A percentile compares a stretch with the other conserved stretches of the same genome.
Evolutionary conservation across 2,888 invertebrate genomes (phyloP).

Genomic region (Agyllia agylla): DNA sequence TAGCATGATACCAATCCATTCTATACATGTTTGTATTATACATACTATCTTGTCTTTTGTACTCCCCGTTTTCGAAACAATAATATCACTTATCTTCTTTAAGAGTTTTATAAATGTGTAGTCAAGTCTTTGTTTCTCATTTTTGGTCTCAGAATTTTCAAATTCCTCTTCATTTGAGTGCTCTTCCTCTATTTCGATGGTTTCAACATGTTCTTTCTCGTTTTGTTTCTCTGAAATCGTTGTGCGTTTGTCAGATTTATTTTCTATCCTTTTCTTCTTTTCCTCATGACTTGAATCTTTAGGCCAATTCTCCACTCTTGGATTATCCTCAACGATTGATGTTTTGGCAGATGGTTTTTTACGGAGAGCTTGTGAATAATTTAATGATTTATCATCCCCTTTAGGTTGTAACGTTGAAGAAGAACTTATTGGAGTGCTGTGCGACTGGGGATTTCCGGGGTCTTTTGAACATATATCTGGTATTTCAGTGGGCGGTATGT

Average conservation of each 20-base stretch:
- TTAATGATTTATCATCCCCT: neutral
- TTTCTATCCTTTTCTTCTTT: neutral
- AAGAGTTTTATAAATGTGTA: neutral
- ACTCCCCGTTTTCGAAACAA: neutral
- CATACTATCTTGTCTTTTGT: neutral
- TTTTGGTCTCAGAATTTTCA: neutral
- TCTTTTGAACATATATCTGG: neutral
- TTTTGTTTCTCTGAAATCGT: neutral
- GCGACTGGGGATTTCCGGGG: neutral
- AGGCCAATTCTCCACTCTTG: neutral
- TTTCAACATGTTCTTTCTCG: neutral
- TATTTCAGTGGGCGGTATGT: neutral
- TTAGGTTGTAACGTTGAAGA: neutral
- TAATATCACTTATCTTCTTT: neutral
- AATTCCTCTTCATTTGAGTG: neutral
- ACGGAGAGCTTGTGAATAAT: neutral
- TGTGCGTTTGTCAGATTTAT: neutral
- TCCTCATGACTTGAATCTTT: neutral
- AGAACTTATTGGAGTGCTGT: neutral
- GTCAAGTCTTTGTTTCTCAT: neutral
- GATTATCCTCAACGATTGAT: neutral
- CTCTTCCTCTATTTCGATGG: neutral
- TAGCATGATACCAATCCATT: neutral
- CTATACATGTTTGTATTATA: neutral
- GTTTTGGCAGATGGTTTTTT: neutral